Base-by-base conservation (phyloP, 2,113 vertebrate genomes). In the Lates calcarifer region DNA sequence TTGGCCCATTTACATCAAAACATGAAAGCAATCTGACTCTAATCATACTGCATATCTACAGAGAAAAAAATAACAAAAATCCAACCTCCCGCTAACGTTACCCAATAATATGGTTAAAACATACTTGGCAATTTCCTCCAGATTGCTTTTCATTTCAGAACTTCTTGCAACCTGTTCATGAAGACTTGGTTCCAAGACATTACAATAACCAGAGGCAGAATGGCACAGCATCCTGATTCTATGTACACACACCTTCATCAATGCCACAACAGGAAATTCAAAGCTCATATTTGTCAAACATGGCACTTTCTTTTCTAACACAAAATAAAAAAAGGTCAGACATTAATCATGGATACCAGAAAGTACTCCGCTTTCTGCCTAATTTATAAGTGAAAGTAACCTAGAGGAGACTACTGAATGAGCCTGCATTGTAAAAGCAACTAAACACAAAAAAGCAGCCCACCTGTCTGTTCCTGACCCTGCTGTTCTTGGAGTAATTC, bases 101-200 rank as follows among this genome's bases (percentile, higher is more conserved):
- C 28, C 67, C 58, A 4, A 58, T 10, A 62, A 72, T 9, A 68
- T 57, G 6, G 28, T 73, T 26, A 67, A 56, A 79, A 76, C 49
- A 45, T 43, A 86, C 79, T 90, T 90, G 81, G 85, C 85, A 82
- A 61, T 80, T 77, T 87, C 29, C 53, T 65, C 71, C 53, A 28
- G 56, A 57, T 64, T 24, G 20, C 31, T 63, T 60, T 35, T 14
- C 28, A 56, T 62, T 53, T 68, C 56, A 29, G 15, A 67, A 74
- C 66, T 31, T 65, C 76, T 31, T 15, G 24, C 62, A 61, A 64
- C 61, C 64, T 71, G 26, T 26, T 69, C 12, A 49, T 22, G 35
- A 13, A 22, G 51, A 86, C 57, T 10, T 8, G 62, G 24, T 41
- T 85, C 64, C 45, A 65, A 67, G 69, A 82, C 35, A 35, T 22